Conservation (phyloP, 1,140 invertebrate species). For the Drosophila repleta region DNA sequence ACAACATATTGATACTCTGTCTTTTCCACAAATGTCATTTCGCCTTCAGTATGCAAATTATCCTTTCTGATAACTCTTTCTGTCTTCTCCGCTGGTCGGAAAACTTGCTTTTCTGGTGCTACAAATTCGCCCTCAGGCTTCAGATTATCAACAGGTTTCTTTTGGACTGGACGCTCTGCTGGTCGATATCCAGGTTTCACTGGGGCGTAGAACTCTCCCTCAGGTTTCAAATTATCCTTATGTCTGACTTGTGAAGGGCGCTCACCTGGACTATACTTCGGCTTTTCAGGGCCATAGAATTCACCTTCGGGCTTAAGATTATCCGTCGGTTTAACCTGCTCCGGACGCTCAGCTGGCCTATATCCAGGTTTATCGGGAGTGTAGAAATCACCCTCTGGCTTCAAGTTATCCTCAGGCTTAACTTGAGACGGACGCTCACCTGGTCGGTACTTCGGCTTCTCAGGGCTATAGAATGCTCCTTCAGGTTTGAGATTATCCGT, state of each 20-base stretch:
- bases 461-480: conserved; percentile 85
- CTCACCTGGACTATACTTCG: conserved; percentile 83
- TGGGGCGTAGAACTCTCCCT: conserved; percentile 85
- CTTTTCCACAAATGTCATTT: conserved; percentile 85
- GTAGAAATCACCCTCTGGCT: conserved; percentile 85
- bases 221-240: conserved; percentile 86
- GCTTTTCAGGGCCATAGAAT: conserved; percentile 84
- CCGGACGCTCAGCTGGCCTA: conserved; percentile 83
- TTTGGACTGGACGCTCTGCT: conserved; percentile 77
- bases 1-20: conserved; percentile 84
- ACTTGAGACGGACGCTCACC: conserved; percentile 76
- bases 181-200: conserved; percentile 65
- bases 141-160: conserved; percentile 85
- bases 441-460: conserved; percentile 59
- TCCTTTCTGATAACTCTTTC: conserved; percentile 84
- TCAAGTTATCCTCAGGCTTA: conserved; percentile 85
- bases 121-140: conserved; percentile 85
- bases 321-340: conserved; percentile 86
- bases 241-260: conserved; percentile 83
- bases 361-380: conserved; percentile 62
- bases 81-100: conserved; percentile 74
- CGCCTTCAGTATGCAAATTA: conserved; percentile 85
- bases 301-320: conserved; percentile 86
- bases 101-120: conserved; percentile 62
- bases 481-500: conserved; percentile 87